Conservation (phyloP, 2,113 vertebrate species). For the Oncorhynchus gorbuscha region DNA sequence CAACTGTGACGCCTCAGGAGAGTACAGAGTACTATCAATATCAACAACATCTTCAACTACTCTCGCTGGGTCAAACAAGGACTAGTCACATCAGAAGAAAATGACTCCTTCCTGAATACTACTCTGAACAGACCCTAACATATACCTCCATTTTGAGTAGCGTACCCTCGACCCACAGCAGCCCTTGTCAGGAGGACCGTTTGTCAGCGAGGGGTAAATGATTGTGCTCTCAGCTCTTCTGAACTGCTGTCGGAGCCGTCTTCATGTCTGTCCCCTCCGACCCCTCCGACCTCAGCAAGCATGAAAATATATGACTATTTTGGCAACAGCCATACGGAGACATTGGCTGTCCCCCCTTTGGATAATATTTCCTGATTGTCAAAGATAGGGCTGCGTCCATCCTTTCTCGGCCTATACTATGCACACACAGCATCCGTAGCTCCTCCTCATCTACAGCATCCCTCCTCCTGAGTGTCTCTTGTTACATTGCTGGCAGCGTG, state of each 20-base stretch:
- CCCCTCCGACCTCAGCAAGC: background rate
- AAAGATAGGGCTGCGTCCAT: background rate
- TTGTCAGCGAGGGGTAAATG: constrained; percentile 1
- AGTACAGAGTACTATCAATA: too few relatives aligned
- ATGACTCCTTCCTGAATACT: background rate
- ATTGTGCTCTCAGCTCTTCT: constrained; percentile 12
- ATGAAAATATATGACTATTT: background rate
- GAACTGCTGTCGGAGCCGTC: constrained; percentile 12
- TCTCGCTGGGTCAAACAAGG: too few relatives aligned
- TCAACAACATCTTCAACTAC: too few relatives aligned
- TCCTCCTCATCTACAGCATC: too few relatives aligned
- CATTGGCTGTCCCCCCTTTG: background rate
- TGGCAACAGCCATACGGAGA: background rate
- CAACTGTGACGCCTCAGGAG: background rate
- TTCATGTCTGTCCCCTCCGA: constrained; percentile 11
- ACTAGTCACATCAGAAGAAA: too few relatives aligned
- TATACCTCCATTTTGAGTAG: too few relatives aligned
- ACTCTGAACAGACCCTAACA: background rate
- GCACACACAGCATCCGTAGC: background rate
- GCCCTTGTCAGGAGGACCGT: background rate
- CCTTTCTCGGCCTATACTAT: background rate
- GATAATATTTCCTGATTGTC: constrained; percentile 1
- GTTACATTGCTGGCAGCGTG: background rate
- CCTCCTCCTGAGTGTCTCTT: background rate
- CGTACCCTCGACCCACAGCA: background rate